These are phyloP conservation scores for Meteorus sp. DNA, from an alignment of 1,140 invertebrate genomes.

Conservation along the genomic window DNA sequence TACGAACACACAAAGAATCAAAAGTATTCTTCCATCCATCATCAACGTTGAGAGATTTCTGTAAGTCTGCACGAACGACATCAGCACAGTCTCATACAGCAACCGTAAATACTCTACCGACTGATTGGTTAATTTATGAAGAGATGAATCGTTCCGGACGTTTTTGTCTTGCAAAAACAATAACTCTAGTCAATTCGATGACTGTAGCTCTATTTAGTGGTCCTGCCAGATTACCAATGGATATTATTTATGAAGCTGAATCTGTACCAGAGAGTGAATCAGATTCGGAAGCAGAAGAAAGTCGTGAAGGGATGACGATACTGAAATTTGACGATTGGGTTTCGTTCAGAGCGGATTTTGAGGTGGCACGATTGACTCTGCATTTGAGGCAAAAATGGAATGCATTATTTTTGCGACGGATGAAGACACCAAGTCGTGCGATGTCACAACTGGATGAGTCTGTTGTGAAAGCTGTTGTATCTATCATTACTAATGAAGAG, in stretches of 20 bases:
- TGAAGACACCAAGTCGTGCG: slow-evolving; percentile 71
- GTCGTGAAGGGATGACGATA: slow-evolving; percentile 64
- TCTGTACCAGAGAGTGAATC: slow-evolving; percentile 58
- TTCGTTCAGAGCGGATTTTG: slow-evolving; percentile 71
- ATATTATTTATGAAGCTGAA: slow-evolving; percentile 62
- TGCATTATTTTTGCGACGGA: slow-evolving; percentile 71
- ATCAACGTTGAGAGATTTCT: slow-evolving; percentile 67
- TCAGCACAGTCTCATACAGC: slow-evolving; percentile 48
- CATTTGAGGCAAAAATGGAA: slow-evolving; percentile 80
- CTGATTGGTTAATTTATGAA: slow-evolving; percentile 85
- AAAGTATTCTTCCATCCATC: slow-evolving; percentile 75
- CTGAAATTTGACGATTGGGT: slow-evolving; percentile 80
- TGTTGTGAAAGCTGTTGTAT: slow-evolving; percentile 69
- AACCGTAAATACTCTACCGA: slow-evolving; percentile 63
- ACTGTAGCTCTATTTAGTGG: slow-evolving; percentile 81
- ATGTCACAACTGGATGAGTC: slow-evolving; percentile 70
- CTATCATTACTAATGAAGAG: slow-evolving; percentile 74
- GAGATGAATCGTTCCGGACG: slow-evolving; percentile 72
- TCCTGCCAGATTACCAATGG: slow-evolving; percentile 67
- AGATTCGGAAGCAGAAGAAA: slow-evolving; percentile 67
- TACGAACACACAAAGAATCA: slow-evolving; percentile 65
- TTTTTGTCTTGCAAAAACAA: slow-evolving; percentile 71
- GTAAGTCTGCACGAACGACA: slow-evolving; percentile 47
- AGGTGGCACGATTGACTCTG: slow-evolving; percentile 68
- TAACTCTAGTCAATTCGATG: slow-evolving; percentile 77